Evolutionary conservation across 2,888 invertebrate species (phyloP).

Genomic region (Linnaemya vulpina): DNA sequence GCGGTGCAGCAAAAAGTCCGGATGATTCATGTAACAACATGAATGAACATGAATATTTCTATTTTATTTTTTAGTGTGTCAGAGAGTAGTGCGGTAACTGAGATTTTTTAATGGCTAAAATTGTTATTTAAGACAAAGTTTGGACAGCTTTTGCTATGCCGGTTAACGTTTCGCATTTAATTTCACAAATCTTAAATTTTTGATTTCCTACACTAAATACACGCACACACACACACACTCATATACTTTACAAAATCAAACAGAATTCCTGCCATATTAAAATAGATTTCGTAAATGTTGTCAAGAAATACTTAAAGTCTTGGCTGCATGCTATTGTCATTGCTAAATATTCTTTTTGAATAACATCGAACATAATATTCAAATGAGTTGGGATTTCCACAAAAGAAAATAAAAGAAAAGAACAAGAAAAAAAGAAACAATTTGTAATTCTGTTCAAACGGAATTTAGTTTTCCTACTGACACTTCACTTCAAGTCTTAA

Average conservation of each 20-base stretch:
- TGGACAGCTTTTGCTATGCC: background rate
- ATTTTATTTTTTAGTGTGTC: no score
- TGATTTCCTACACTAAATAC: background rate
- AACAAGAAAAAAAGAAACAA: background rate
- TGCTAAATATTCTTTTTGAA: background rate
- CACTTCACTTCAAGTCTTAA: conserved; percentile 2
- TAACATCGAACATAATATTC: conserved; percentile 55
- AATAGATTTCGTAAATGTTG: conserved; percentile 21
- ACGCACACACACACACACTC: background rate
- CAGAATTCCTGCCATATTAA: conserved; percentile 5
- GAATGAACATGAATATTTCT: no score
- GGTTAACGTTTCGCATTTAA: background rate
- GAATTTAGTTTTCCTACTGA: conserved; percentile 31
- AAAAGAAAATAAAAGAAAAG: background rate
- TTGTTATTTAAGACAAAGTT: background rate
- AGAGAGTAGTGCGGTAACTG: no score
- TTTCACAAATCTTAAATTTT: background rate
- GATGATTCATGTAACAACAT: no score
- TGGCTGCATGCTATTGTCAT: conserved; percentile 2
- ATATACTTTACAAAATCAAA: background rate
- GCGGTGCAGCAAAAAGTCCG: no score
- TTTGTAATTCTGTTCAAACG: conserved; percentile 23
- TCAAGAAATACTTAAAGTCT: conserved; percentile 34
- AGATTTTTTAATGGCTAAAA: no score
- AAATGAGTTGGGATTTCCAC: conserved; percentile 41